Evolutionary conservation across 2,113 vertebrate genomes (phyloP).

Genomic region (Pandion haliaetus): DNA sequence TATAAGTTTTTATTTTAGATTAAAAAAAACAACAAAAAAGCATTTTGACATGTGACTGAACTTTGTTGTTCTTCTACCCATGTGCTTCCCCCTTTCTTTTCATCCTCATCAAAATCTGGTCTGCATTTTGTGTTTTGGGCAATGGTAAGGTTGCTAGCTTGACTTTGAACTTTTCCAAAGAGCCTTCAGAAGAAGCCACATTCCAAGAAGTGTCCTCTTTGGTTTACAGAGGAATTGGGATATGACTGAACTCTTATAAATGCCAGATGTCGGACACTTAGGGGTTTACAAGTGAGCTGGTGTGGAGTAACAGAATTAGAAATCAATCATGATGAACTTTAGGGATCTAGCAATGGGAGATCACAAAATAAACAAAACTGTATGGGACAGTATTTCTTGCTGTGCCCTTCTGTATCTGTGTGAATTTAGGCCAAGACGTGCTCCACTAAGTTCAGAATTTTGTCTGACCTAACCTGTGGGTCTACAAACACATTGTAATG

Average conservation of each 20-base stretch:
- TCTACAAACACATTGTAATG: rapidly evolving
- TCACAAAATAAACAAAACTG: background rate
- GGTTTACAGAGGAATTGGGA: background rate
- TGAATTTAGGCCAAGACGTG: background rate
- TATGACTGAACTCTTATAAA: background rate
- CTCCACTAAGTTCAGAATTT: background rate
- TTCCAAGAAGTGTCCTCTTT: background rate
- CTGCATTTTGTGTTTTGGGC: background rate
- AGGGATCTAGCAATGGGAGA: background rate
- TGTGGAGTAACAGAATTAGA: background rate
- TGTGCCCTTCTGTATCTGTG: background rate
- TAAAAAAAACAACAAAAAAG: background rate
- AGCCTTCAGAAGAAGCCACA: background rate
- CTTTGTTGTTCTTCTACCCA: background rate
- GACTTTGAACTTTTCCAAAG: background rate
- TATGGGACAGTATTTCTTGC: background rate
- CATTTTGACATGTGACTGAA: background rate
- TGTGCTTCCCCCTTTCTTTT: background rate
- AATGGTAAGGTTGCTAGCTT: background rate
- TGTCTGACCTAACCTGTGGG: background rate
- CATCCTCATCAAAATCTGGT: background rate
- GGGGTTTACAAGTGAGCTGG: background rate
- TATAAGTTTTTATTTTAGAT: background rate
- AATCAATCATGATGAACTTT: background rate
- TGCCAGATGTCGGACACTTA: background rate